These are phyloP conservation scores for Nebria salina DNA, from an alignment of 2,888 invertebrate genomes.

Conservation along the genomic window DNA sequence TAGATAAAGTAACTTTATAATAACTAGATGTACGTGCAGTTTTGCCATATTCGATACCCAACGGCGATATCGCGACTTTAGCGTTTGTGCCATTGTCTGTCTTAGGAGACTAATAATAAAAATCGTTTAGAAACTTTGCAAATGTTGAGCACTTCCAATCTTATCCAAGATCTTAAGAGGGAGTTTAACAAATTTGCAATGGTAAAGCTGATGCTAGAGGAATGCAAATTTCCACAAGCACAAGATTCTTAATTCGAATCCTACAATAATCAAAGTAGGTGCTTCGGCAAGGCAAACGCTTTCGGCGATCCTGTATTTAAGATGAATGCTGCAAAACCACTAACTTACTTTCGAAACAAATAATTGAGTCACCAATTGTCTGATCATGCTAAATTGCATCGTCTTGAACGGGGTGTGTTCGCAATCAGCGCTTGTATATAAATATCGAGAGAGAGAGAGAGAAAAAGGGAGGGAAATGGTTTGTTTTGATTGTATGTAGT, in stretches of 20 bases:
- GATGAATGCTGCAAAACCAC: slow-evolving; percentile 24
- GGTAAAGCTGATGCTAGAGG: slow-evolving; percentile 29
- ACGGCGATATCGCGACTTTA: background rate
- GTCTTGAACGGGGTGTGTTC: background rate
- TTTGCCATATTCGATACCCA: background rate
- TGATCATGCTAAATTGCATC: background rate
- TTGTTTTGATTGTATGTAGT: too few relatives aligned
- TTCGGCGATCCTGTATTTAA: slow-evolving; percentile 43
- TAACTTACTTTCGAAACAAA: slow-evolving; percentile 42
- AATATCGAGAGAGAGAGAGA: background rate
- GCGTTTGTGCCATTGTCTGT: background rate
- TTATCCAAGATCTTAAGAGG: slow-evolving; percentile 46
- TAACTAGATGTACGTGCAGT: background rate
- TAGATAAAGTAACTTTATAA: background rate
- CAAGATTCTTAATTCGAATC: slow-evolving; percentile 30
- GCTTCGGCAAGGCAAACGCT: slow-evolving; percentile 13
- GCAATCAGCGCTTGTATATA: background rate
- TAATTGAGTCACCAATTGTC: slow-evolving; percentile 38
- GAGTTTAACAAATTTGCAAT: slow-evolving; percentile 47
- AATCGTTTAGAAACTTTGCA: slow-evolving; percentile 41
- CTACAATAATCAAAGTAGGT: slow-evolving; percentile 4
- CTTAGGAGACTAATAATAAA: slow-evolving; percentile 29
- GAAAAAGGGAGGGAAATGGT: too few relatives aligned
- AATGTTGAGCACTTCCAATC: slow-evolving; percentile 43
- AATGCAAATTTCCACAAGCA: slow-evolving; percentile 36